Evolutionary conservation across 2,797 vertebrate species (phyloP), one percentile per base, ranked within the genome.

Genomic region (Neosilurus mollespiculum): DNA sequence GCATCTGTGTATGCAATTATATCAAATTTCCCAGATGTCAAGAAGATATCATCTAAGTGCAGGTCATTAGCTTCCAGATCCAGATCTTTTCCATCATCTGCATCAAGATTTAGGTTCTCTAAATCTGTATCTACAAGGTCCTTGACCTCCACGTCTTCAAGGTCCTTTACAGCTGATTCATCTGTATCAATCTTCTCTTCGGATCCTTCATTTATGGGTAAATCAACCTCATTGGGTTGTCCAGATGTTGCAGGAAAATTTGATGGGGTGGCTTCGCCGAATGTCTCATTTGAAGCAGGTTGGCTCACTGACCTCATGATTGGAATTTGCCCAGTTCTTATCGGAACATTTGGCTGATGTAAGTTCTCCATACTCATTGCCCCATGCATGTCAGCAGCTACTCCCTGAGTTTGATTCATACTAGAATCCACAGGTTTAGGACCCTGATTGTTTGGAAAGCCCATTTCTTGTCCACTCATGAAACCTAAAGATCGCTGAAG

Each of bases 1-100:
- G 98, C 97, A 87, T 99, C 98, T 20, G 98, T 98, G 84, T 99
- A 99, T 0, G 98, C 98, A 88, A 99, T 99, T 49, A 99, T 97
- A 91, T 99, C 98, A 92, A 99, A 99, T 86, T 99, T 97, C 3
- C 97, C 98, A 8, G 97, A 97, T 85, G 94, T 96, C 49, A 99
- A 89, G 80, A 99, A 97, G 90, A 86, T 86, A 26, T 99, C 97
- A 87, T 99, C 98, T 51, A 99, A 95, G 86, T 99, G 98, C 85
- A 98, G 93, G 88, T 99, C 98, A 76, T 98, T 99, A 0, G 98
- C 96, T 93, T 99, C 98, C 79, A 99, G 93, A 89, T 99, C 98
- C 34, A 99, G 86, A 80, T 99, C 98, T 91, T 99, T 99, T 30
- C 97, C 96, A 90, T 99, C 98, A 53, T 99, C 98, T 58, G 98